Evolutionary conservation across 2,888 invertebrate species (phyloP), one percentile per base, ranked within the genome.

Genomic region (Ophonus ardosiacus): DNA sequence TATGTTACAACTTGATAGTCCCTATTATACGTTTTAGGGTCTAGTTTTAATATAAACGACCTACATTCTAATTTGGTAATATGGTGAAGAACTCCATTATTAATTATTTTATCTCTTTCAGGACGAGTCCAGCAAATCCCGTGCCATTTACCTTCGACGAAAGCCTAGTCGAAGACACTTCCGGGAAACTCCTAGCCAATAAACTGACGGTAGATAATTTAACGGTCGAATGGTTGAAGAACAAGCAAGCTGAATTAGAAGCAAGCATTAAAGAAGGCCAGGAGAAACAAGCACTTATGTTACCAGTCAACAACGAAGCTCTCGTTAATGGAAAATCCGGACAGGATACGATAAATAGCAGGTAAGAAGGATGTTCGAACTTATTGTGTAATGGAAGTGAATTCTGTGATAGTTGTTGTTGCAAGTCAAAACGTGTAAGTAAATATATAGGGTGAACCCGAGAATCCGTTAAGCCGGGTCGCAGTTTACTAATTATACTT

Each of bases 141-240:
- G 92, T 96, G 71, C 93, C 94, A 86, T 97, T 98, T 90, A 95
- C 94, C 81, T 98, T 98, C 91, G 98, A 98, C 91, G 96, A 96
- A 88, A 95, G 95, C 88, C 93, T 98, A 86, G 96, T 98, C 51
- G 97, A 97, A 89, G 97, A 98, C 88, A 97, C 97, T 81, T 96
- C 96, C 79, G 97, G 98, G 7, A 96, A 96, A 90, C 93, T 98
- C 78, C 94, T 95, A 88, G 96, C 97, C n/a, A 97, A 97, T 92
- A 96, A 96, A 89, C 90, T 98, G 87, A 97, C 98, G 0, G 97
- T 98, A 0, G 98, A 98, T 91, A 98, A 98, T 91, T 93, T 98
- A 40, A 98, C 98, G 0, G 95, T 97, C 57, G 98, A 98, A 89
- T 96, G 96, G 95, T 91, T 98, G 84, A 94, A 97, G 88, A 95